Evolutionary conservation across 2,888 invertebrate species (phyloP).

Genomic region (Drosophila aldrichi): DNA sequence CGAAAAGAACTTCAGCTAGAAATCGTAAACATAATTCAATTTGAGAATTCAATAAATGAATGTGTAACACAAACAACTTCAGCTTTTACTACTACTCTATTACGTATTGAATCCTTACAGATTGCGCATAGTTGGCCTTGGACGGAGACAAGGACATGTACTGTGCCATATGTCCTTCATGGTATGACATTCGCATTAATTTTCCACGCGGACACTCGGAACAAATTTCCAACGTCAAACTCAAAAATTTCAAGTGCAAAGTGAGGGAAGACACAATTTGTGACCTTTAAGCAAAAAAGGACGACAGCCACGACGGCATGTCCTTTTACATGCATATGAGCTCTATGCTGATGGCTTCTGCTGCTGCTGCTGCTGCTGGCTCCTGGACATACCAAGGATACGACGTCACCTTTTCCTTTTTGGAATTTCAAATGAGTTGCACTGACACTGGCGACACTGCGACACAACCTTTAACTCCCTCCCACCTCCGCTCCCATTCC

Average conservation of each 20-base stretch:
- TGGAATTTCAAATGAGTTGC: constrained; percentile 67
- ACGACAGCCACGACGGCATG: constrained; percentile 44
- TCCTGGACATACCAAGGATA: constrained; percentile 61
- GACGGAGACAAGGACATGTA: constrained; percentile 41
- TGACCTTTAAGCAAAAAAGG: constrained; percentile 55
- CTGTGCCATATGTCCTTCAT: constrained; percentile 38
- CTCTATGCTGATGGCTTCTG: constrained; percentile 29
- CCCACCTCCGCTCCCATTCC: neutral
- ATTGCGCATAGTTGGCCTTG: constrained; percentile 33
- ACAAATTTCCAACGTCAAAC: constrained; percentile 41
- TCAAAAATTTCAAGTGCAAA: constrained; percentile 62
- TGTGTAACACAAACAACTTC: constrained; percentile 34
- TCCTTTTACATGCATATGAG: constrained; percentile 56
- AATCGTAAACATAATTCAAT: constrained; percentile 59
- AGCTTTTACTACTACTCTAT: neutral
- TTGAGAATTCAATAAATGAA: constrained; percentile 68
- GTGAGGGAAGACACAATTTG: constrained; percentile 39
- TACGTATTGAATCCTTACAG: constrained; percentile 21
- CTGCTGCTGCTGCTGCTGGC: constrained; percentile 20
- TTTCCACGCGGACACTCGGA: constrained; percentile 40
- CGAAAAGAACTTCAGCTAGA: constrained; percentile 52
- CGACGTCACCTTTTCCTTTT: constrained; percentile 43
- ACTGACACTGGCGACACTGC: constrained; percentile 34
- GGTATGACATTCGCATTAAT: constrained; percentile 54
- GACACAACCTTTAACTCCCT: constrained; percentile 14